phyloP scores from a whole-genome alignment of 2,797 vertebrate genomes.

The Galaxias olidus region DNA sequence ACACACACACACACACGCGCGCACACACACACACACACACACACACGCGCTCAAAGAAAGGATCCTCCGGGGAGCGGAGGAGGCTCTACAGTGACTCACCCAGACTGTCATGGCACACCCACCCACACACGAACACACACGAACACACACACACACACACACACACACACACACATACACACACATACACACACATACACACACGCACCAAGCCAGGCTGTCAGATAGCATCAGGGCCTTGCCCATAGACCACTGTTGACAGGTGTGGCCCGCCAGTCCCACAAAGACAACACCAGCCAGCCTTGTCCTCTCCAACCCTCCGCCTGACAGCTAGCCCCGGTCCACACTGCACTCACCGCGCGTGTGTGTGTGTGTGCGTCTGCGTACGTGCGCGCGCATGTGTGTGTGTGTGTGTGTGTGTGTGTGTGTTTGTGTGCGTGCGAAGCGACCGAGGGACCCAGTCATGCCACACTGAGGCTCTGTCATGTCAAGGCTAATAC shows the following conservation, averaged over 20 bases:
- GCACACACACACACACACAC: slow-evolving; percentile 36
- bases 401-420: slow-evolving; percentile 9
- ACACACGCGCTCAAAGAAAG: slow-evolving; percentile 67
- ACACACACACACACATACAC: slow-evolving; percentile 4
- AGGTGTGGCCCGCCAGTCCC: slow-evolving; percentile 76
- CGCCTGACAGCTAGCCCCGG: slow-evolving; percentile 1
- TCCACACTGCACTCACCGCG: not conserved
- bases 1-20: slow-evolving; percentile 21
- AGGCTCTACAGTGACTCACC: slow-evolving; percentile 75
- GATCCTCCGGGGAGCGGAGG: slow-evolving; percentile 67
- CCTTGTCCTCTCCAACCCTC: slow-evolving; percentile 7
- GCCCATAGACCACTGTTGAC: slow-evolving; percentile 67
- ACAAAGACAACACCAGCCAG: slow-evolving; percentile 53
- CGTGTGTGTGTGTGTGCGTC: too few relatives aligned
- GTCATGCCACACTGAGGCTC: slow-evolving; percentile 2
- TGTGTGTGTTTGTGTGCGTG: not conserved
- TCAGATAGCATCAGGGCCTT: slow-evolving; percentile 68
- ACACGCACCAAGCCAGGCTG: slow-evolving; percentile 48
- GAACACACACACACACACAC: slow-evolving; percentile 10
- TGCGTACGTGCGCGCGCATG: slow-evolving; percentile 1
- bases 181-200: slow-evolving; percentile 7
- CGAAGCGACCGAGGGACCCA: not conserved
- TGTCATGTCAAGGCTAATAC: slow-evolving; percentile 30
- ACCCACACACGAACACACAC: slow-evolving; percentile 43
- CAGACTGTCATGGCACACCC: slow-evolving; percentile 50